phyloP scores from a whole-genome alignment of 1,140 invertebrate genomes.

The Brachionus rubens region DNA sequence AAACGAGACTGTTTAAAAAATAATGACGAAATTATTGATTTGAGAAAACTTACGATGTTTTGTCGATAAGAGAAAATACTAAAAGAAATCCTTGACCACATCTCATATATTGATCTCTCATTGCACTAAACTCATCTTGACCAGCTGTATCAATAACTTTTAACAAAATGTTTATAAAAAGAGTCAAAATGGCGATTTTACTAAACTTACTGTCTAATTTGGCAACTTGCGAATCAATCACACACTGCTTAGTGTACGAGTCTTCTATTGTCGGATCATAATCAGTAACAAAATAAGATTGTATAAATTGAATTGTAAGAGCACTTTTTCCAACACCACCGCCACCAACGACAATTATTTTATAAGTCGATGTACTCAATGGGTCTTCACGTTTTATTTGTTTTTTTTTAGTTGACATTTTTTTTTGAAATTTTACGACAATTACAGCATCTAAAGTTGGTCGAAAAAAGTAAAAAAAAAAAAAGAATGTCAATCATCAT shows the following conservation, averaged over 20 bases:
- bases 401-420: conserved; percentile 21
- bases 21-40: conserved; percentile 31
- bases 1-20: not conserved
- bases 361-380: conserved; percentile 30
- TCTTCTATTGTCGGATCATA: conserved; percentile 59
- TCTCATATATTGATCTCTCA: conserved; percentile 89
- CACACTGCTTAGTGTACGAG: conserved; percentile 71
- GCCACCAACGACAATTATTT: conserved; percentile 42
- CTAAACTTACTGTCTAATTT: conserved; percentile 69
- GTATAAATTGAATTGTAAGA: conserved; percentile 72
- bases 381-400: conserved; percentile 16
- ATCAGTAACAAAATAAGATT: conserved; percentile 52
- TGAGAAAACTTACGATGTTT: conserved; percentile 89
- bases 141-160: conserved; percentile 85
- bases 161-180: not conserved
- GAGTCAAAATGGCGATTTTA: not conserved
- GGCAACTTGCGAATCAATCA: conserved; percentile 85
- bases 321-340: conserved; percentile 58
- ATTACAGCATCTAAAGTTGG: conserved; percentile 7
- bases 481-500: not conserved
- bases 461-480: not conserved
- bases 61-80: conserved; percentile 88
- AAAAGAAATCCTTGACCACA: conserved; percentile 61
- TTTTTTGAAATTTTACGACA: not conserved
- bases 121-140: conserved; percentile 92